These are phyloP conservation scores for Geothlypis trichas DNA, from an alignment of 2,113 vertebrate genomes.

Conservation along the genomic window DNA sequence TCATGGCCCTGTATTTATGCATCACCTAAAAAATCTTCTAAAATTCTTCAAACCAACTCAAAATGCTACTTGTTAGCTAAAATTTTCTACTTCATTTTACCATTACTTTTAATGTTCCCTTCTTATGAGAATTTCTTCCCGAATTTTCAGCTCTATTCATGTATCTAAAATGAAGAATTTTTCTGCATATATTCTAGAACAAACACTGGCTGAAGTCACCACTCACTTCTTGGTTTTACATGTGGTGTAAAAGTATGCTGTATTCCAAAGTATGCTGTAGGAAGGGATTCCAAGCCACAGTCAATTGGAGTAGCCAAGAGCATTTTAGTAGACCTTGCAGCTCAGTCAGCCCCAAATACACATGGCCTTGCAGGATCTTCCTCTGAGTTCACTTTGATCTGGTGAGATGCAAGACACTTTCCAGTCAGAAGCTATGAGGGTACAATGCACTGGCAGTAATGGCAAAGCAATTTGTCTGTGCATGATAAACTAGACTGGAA, in stretches of 20 bases:
- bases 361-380: neutral
- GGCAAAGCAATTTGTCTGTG: neutral
- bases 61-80: neutral
- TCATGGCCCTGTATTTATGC: neutral
- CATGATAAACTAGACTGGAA: neutral
- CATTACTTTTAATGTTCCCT: neutral
- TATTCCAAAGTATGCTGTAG: neutral
- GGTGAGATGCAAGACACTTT: neutral
- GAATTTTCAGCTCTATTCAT: neutral
- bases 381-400: neutral
- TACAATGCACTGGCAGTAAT: neutral
- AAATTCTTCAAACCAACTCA: neutral
- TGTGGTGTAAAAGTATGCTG: neutral
- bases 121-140: neutral
- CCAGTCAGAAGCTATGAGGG: neutral
- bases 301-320: neutral
- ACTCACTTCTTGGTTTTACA: neutral
- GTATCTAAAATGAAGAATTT: neutral
- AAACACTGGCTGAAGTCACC: neutral
- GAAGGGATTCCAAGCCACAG: neutral
- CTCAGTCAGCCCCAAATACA: neutral
- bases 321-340: neutral
- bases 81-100: neutral
- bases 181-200: neutral
- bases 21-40: neutral